phyloP scores from a whole-genome alignment of 2,113 vertebrate genomes.

The Spermophilus dauricus region DNA sequence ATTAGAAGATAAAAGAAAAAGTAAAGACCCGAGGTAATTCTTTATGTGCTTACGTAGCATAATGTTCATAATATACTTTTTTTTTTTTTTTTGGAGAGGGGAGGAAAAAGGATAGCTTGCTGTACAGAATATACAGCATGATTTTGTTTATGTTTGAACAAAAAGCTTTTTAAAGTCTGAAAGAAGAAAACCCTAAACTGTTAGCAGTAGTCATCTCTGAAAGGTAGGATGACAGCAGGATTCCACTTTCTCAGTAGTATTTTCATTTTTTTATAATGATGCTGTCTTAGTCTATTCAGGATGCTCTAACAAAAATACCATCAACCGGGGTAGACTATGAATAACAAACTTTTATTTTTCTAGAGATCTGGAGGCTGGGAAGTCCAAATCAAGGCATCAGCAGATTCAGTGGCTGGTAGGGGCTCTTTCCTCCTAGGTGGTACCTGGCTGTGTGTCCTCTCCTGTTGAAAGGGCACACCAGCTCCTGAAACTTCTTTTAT shows the following conservation, averaged over 20 bases:
- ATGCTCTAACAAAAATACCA: background rate
- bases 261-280: background rate
- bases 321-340: background rate
- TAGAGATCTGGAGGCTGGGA: background rate
- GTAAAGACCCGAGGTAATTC: background rate
- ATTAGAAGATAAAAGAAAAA: conserved; percentile 72
- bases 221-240: background rate
- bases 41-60: background rate
- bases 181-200: background rate
- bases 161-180: conserved; percentile 1
- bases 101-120: background rate
- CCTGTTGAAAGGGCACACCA: rapidly evolving
- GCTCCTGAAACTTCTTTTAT: too few relatives aligned
- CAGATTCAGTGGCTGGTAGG: background rate
- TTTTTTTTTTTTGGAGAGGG: background rate
- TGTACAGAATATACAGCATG: background rate
- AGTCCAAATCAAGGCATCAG: too few relatives aligned
- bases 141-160: background rate
- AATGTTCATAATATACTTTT: background rate
- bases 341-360: background rate
- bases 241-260: background rate
- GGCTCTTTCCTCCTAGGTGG: background rate
- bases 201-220: background rate
- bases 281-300: background rate
- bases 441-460: background rate